These are phyloP conservation scores for Drosophila paucipuncta DNA, from an alignment of 2,888 invertebrate genomes.

Conservation along the genomic window DNA sequence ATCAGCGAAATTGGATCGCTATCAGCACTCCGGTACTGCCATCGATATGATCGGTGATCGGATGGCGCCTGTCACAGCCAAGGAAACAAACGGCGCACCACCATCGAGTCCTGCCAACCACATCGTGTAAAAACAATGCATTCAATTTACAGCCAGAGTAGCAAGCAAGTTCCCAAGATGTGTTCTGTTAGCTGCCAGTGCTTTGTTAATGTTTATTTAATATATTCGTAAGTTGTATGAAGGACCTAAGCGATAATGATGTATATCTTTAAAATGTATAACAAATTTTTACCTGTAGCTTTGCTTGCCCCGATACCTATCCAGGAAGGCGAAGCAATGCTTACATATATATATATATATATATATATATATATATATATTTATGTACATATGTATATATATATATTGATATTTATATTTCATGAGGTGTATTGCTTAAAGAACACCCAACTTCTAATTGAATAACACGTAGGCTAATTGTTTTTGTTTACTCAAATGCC, in stretches of 20 bases:
- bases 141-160: conserved; percentile 20
- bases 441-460: conserved; percentile 4
- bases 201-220: conserved; percentile 42
- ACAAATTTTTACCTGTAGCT: conserved; percentile 30
- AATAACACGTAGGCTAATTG: conserved; percentile 21
- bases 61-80: conserved; percentile 25
- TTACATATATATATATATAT: neutral
- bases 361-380: neutral
- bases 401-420: conserved; percentile 9
- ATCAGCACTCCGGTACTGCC: conserved; percentile 16
- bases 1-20: conserved; percentile 9
- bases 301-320: conserved; percentile 23
- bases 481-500: conserved; percentile 15
- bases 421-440: conserved; percentile 6
- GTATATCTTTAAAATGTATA: conserved; percentile 26
- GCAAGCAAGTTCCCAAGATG: conserved; percentile 11
- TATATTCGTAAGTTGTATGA: conserved; percentile 51
- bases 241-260: conserved; percentile 13
- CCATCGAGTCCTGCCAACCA: conserved; percentile 9
- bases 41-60: conserved; percentile 66
- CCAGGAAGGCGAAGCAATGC: neutral
- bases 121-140: conserved; percentile 33
- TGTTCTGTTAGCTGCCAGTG: conserved; percentile 27
- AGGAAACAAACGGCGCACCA: conserved; percentile 58
- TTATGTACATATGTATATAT: too few species aligned